Evolutionary conservation across 2,113 vertebrate species (phyloP).

Genomic region (Kryptolebias marmoratus): DNA sequence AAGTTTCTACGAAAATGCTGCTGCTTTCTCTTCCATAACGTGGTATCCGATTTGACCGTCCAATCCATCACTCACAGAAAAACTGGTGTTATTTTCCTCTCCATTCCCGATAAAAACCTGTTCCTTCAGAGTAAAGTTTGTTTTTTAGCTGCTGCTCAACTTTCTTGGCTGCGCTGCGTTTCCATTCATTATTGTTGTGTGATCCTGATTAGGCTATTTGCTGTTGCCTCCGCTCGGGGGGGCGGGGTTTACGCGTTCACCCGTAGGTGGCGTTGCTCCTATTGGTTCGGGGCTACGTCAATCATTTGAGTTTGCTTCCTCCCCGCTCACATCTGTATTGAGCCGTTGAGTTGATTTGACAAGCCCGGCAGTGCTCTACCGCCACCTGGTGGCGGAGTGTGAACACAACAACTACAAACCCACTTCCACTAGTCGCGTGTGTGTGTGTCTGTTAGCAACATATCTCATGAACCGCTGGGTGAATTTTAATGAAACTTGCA

Average conservation of each 20-base stretch:
- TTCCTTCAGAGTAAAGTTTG: conserved; percentile 9
- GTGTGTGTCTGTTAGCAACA: too few relatives aligned
- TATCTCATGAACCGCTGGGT: too few relatives aligned
- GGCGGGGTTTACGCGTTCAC: conserved; percentile 52
- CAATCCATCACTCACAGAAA: conserved; percentile 72
- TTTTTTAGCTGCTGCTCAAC: conserved; percentile 57
- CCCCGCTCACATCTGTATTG: conserved; percentile 62
- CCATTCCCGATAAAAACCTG: not conserved
- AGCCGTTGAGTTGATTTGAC: not conserved
- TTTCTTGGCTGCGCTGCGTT: conserved; percentile 73
- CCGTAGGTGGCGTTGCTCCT: conserved; percentile 9
- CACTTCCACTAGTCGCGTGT: too few relatives aligned
- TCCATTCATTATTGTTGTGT: conserved; percentile 82
- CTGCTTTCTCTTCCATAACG: conserved; percentile 53
- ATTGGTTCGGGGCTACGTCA: conserved; percentile 47
- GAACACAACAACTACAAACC: not conserved
- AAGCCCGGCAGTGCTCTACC: conserved; percentile 15
- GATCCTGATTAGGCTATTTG: conserved; percentile 67
- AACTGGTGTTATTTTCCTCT: conserved; percentile 27
- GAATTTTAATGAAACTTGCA: too few relatives aligned
- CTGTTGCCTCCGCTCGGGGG: conserved; percentile 61
- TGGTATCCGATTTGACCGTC: conserved; percentile 43
- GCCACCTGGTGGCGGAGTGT: conserved; percentile 40
- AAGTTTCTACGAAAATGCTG: conserved; percentile 52
- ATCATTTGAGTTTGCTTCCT: not conserved